Conservation (phyloP, 2,888 invertebrate species). For the Ichneumon xanthorius region DNA sequence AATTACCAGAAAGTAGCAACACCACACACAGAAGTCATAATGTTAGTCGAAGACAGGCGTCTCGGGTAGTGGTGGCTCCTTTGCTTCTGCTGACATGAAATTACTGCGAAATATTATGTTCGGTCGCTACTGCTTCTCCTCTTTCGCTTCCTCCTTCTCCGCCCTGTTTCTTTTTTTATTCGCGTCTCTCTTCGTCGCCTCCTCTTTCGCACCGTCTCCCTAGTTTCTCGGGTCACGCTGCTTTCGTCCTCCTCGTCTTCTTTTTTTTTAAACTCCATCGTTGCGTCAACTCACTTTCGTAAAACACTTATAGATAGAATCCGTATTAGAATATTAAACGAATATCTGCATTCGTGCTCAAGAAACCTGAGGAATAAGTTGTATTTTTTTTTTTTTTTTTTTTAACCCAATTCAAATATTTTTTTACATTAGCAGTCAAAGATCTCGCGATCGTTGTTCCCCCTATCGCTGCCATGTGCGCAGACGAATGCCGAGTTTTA, state of each 20-base stretch:
- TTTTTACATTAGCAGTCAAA: too few relatives aligned
- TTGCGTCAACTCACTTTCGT: conserved; percentile 15
- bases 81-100: conserved; percentile 76
- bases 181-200: conserved; percentile 42
- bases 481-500: too few relatives aligned
- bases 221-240: conserved; percentile 24
- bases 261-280: background rate
- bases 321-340: background rate
- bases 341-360: background rate
- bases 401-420: background rate
- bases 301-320: background rate
- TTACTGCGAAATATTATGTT: conserved; percentile 76
- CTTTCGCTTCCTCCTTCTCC: conserved; percentile 58
- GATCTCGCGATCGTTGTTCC: too few relatives aligned
- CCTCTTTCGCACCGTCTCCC: conserved; percentile 43
- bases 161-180: conserved; percentile 56
- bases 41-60: conserved; percentile 39
- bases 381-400: background rate
- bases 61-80: conserved; percentile 57
- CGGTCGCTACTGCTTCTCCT: conserved; percentile 57
- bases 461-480: too few relatives aligned
- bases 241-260: background rate
- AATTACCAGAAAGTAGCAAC: conserved; percentile 50
- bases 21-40: conserved; percentile 33
- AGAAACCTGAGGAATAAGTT: background rate